Percentiles rank a stretch among this genome's conserved stretches.
Conservation (phyloP, 2,113 vertebrate species). For the Otis tarda region DNA sequence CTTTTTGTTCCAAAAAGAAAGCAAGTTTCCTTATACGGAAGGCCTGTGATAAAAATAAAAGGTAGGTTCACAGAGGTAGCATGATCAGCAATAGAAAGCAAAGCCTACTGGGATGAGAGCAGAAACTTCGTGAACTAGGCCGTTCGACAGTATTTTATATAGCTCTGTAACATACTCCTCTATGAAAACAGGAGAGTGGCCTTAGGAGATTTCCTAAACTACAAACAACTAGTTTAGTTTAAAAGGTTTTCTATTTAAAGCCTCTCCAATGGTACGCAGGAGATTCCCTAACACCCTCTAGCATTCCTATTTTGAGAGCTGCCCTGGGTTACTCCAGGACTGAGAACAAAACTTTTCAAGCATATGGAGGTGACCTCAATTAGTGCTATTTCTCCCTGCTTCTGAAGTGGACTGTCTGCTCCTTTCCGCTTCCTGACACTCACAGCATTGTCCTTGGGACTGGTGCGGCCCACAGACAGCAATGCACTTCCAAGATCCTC, state of each 20-base stretch:
- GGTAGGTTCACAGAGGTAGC: background rate
- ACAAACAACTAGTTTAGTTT: background rate
- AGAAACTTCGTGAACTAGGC: background rate
- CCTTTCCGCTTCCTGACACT: background rate
- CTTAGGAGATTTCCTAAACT: background rate
- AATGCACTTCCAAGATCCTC: background rate
- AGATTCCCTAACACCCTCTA: background rate
- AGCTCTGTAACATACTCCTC: background rate
- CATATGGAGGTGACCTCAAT: background rate
- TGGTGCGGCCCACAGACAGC: background rate
- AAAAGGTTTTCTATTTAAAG: conserved; percentile 36
- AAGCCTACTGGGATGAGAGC: background rate
- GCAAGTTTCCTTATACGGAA: background rate
- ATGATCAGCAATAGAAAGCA: background rate
- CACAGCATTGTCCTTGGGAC: background rate
- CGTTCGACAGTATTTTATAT: background rate
- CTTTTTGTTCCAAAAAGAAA: background rate
- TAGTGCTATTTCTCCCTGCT: background rate
- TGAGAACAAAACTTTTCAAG: background rate
- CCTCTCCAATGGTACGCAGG: background rate
- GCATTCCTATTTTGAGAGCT: background rate
- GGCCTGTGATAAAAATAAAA: background rate
- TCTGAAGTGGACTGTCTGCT: background rate
- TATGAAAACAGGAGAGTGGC: background rate
- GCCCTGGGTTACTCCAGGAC: background rate